Evolutionary conservation across 2,797 vertebrate species (phyloP).

Genomic region (Mycteria americana): DNA sequence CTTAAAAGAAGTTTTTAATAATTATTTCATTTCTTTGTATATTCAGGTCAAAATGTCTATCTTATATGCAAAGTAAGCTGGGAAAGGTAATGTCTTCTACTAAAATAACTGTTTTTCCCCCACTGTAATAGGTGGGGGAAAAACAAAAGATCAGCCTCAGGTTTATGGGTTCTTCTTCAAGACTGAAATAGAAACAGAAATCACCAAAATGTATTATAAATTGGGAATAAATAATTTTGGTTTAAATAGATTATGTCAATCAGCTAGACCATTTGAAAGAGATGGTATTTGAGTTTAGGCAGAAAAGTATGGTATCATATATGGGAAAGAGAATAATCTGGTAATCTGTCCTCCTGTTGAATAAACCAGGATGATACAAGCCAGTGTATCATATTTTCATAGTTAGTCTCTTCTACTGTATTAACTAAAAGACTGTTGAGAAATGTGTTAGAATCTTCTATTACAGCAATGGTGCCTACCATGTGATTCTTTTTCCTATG

Average conservation of each 20-base stretch:
- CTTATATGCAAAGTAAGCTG: not conserved
- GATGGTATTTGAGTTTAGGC: not conserved
- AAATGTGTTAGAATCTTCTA: not conserved
- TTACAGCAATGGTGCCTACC: not conserved
- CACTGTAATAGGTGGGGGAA: not conserved
- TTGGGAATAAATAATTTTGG: not conserved
- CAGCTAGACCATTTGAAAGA: not conserved
- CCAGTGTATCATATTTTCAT: not conserved
- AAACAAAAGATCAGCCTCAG: accelerated
- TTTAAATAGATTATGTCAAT: not conserved
- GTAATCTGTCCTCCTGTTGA: not conserved
- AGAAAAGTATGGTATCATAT: not conserved
- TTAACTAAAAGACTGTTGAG: not conserved
- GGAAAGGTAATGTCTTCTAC: not conserved
- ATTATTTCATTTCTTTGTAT: not conserved
- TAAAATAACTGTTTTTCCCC: not conserved
- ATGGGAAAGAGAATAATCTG: not conserved
- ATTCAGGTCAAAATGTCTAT: not conserved
- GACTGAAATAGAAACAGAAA: not conserved
- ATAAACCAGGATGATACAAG: not conserved
- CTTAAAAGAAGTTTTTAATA: not conserved
- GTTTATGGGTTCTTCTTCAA: not conserved
- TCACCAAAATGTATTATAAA: not conserved
- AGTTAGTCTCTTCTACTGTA: not conserved
- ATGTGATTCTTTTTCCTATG: not conserved